Evolutionary conservation across 2,113 vertebrate genomes (phyloP), one percentile per base, ranked within the genome.

Genomic region (Taxidea taxus): DNA sequence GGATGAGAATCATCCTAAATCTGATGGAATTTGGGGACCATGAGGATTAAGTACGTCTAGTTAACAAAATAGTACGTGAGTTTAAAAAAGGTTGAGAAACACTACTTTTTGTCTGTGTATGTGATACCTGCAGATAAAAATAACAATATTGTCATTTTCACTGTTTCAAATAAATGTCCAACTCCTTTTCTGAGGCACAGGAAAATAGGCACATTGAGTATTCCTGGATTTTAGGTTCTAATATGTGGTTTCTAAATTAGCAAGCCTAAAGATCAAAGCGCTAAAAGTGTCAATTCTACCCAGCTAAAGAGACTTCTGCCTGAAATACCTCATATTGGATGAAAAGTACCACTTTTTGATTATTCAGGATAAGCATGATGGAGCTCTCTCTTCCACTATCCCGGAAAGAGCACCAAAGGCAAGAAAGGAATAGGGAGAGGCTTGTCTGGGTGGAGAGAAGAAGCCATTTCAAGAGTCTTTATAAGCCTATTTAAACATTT

Each of bases 401-500:
- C 31, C 47, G 90, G 68, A 89, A 18, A 74, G 56, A 86, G 42
- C 64, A 31, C 20, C 29, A 8, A 93, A 93, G 58, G 42, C 87
- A 27, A 87, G 87, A 87, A 90, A 84, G 4, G 11, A 4, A 90
- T 12, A 77, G 85, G 94, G 60, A 58, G 2, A 4, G 77, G 15
- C 47, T 78, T 95, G 87, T 92, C 89, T 64, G 96, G 77, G 68
- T 62, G 62, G n/a, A 88, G 58, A 7, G 86, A 93, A 96, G 87
- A 92, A 21, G 74, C 23, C 64, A 96, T 77, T 96, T 66, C 68
- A 72, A 97, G 96, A 97, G 91, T 31, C 94, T 23, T 81, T 95
- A 87, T 91, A 68, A 95, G 87, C 90, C 89, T 60, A 90, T 95
- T 97, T 94, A 56, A 97, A 98, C 1, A 2, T 86, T 95, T 86